These are phyloP conservation scores for Meleagris gallopavo DNA, from an alignment of 2,113 vertebrate genomes.

Conservation along the genomic window DNA sequence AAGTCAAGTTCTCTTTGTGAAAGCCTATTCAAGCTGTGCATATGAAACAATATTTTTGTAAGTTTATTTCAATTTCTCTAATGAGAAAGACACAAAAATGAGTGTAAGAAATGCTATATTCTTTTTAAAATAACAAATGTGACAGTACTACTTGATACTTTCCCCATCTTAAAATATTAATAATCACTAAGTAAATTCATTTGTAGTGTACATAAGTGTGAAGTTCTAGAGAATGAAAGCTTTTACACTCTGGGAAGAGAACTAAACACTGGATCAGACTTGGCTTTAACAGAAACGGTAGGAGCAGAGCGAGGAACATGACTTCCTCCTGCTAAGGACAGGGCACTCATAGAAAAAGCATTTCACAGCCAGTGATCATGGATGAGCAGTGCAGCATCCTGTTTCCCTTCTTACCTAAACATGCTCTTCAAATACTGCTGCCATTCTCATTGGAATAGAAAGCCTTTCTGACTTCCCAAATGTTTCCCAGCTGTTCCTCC, in stretches of 20 bases:
- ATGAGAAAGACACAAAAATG: neutral
- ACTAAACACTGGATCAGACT: neutral
- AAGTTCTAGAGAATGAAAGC: neutral
- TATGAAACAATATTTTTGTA: neutral
- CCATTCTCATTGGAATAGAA: fast-evolving
- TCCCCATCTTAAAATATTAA: neutral
- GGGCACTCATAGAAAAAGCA: fast-evolving
- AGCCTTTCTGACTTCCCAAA: neutral
- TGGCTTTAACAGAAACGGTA: neutral
- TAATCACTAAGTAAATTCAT: neutral
- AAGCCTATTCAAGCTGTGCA: neutral
- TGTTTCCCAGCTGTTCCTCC: neutral
- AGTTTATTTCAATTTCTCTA: neutral
- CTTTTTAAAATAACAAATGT: neutral
- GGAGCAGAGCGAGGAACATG: neutral
- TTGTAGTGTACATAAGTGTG: neutral
- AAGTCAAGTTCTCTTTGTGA: neutral
- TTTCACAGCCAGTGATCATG: neutral
- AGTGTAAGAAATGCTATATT: neutral
- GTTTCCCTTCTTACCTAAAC: neutral
- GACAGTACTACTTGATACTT: neutral
- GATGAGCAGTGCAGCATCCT: neutral
- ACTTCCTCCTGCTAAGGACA: neutral
- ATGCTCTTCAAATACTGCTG: neutral
- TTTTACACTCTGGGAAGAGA: neutral